Evolutionary conservation across 2,888 invertebrate species (phyloP).

Genomic region (Catocala sponsa): DNA sequence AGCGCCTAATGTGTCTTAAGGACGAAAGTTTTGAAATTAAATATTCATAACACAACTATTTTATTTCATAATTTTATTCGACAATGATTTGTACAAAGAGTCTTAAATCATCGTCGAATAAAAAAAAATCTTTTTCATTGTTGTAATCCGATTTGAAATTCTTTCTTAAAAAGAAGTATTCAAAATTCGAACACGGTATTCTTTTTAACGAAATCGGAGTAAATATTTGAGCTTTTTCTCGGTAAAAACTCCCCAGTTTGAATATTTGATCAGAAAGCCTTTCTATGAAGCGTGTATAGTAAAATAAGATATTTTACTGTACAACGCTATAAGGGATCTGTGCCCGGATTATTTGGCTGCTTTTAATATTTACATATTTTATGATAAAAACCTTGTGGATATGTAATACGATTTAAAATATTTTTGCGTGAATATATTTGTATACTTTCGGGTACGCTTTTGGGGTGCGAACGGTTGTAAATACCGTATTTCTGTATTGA

Average conservation of each 20-base stretch:
- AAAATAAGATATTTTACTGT: slow-evolving; percentile 58
- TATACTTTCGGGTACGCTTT: slow-evolving; percentile 19
- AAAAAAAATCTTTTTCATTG: too few species aligned
- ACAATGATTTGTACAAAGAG: too few species aligned
- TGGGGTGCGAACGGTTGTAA: slow-evolving; percentile 14
- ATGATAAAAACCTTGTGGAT: slow-evolving; percentile 53
- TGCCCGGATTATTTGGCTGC: slow-evolving; percentile 57
- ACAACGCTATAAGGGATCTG: slow-evolving; percentile 43
- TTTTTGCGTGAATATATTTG: slow-evolving; percentile 22
- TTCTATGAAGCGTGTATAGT: slow-evolving; percentile 45
- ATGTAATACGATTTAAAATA: slow-evolving; percentile 50
- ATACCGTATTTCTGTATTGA: not conserved
- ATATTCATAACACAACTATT: too few species aligned
- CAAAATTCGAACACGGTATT: slow-evolving; percentile 20
- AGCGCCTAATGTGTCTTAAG: too few species aligned
- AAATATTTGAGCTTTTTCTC: slow-evolving; percentile 51
- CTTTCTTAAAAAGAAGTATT: slow-evolving; percentile 4
- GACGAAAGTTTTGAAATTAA: too few species aligned
- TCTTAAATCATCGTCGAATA: too few species aligned
- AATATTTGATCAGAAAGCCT: slow-evolving; percentile 70
- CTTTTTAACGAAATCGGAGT: slow-evolving; percentile 37
- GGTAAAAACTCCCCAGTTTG: slow-evolving; percentile 52
- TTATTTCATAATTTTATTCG: too few species aligned
- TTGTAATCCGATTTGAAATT: not conserved
- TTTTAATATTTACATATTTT: slow-evolving; percentile 67